These are phyloP conservation scores for Orchestia grillus DNA, from an alignment of 1,140 invertebrate species.

Conservation along the genomic window DNA sequence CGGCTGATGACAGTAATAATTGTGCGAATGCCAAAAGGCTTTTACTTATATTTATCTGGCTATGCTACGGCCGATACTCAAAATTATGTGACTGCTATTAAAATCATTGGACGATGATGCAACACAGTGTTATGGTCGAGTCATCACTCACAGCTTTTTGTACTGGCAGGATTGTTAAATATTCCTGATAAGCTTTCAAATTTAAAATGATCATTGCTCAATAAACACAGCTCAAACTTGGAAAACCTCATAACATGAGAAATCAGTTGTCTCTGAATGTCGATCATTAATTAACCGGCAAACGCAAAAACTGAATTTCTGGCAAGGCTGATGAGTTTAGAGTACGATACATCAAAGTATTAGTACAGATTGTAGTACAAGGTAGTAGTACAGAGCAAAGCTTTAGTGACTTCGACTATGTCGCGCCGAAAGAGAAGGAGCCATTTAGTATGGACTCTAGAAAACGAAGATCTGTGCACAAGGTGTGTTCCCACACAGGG, in stretches of 20 bases:
- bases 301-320: neutral
- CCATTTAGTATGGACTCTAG: too few relatives aligned
- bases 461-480: too few relatives aligned
- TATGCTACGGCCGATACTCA: neutral
- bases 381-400: too few relatives aligned
- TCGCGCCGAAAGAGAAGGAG: too few relatives aligned
- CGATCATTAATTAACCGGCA: neutral
- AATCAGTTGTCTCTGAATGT: neutral
- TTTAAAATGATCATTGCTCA: neutral
- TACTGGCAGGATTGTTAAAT: neutral
- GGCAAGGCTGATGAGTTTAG: neutral
- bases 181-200: neutral
- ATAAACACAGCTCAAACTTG: neutral
- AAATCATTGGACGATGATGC: neutral
- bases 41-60: neutral
- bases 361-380: too few relatives aligned
- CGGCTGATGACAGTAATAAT: too few relatives aligned
- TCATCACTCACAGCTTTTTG: neutral
- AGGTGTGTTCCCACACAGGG: too few relatives aligned
- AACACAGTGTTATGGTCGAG: neutral
- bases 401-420: too few relatives aligned
- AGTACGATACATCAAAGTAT: too few relatives aligned
- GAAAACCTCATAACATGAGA: neutral
- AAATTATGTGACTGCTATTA: too few relatives aligned
- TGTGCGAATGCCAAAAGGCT: neutral